These are phyloP conservation scores for Alentia gelatinosa DNA, from an alignment of 2,888 invertebrate genomes.

Conservation along the genomic window DNA sequence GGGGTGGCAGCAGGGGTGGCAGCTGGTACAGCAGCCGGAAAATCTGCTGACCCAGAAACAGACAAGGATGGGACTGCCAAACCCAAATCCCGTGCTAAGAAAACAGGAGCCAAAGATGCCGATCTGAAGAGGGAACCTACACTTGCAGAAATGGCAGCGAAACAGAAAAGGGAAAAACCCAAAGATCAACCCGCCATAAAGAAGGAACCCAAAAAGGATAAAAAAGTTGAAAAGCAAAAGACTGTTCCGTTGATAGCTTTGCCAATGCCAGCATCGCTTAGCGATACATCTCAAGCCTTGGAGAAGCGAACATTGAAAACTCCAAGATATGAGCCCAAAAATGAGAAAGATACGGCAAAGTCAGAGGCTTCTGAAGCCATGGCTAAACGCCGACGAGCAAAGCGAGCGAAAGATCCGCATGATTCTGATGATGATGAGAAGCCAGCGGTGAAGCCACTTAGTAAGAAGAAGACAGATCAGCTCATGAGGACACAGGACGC, in stretches of 20 bases:
- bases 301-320: not conserved
- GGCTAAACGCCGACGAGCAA: not conserved
- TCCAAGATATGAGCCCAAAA: too few species aligned
- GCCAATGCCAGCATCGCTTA: slow-evolving; percentile 14
- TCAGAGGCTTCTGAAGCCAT: not conserved
- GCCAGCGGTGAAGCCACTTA: not conserved
- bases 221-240: not conserved
- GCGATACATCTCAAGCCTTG: not conserved
- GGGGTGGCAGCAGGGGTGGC: not conserved
- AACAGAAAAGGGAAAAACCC: not conserved
- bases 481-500: not conserved
- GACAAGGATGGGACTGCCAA: not conserved
- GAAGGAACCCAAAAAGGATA: not conserved
- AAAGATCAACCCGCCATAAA: not conserved
- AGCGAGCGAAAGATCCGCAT: not conserved
- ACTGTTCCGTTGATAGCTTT: not conserved
- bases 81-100: not conserved
- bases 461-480: not conserved
- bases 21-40: not conserved
- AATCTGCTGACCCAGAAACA: not conserved
- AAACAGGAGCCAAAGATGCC: not conserved
- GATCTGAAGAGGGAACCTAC: not conserved
- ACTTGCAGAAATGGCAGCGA: not conserved
- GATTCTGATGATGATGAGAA: not conserved
- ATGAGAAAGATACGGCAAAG: slow-evolving; percentile 5